Evolutionary conservation across 1,140 invertebrate genomes (phyloP), one percentile per base, ranked within the genome.

Genomic region (Eulimnadia texana): DNA sequence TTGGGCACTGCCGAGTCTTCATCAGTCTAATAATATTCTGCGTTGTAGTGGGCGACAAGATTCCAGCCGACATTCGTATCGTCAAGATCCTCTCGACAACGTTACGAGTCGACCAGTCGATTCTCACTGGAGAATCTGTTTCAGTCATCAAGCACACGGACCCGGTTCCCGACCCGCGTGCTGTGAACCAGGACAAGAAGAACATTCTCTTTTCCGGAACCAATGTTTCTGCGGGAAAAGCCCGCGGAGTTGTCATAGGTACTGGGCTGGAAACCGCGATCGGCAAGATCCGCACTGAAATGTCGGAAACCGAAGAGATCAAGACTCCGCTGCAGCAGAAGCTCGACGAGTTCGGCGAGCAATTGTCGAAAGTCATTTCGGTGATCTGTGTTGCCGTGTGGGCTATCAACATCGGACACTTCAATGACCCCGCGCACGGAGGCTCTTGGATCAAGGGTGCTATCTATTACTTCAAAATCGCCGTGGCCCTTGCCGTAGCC

Each of bases 381-480:
- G 83, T 99, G 52, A 99, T 99, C 73, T 99, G 97, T 77, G 91
- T 99, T 65, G 96, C 97, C 77, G 97, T 99, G 13, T 99, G 97
- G 97, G 96, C 96, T 65, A 99, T 99, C 76, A 99, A 99, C 78
- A 99, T 99, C 75, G 97, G 96, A 62, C 96, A 99, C 76, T 99
- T 99, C 78, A 98, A 98, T 74, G 96, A 99, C 76, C 97, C 97
- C 53, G 94, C 95, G 70, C 97, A 99, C 75, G 97, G 97, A 73
- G 97, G 97, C 66, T 98, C 95, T 61, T 99, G 97, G 97, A 89
- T 99, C 72, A 99, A 99, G 80, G 97, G 97, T 67, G 97, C 97
- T 68, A 95, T 99, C 69, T 99, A 99, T 77, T 99, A 99, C 72
- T 99, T 99, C 85, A 99, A 99, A 77, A 99, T 99, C 72, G 97